phyloP scores from a whole-genome alignment of 2,797 vertebrate genomes.

The Protosalanx chinensis region DNA sequence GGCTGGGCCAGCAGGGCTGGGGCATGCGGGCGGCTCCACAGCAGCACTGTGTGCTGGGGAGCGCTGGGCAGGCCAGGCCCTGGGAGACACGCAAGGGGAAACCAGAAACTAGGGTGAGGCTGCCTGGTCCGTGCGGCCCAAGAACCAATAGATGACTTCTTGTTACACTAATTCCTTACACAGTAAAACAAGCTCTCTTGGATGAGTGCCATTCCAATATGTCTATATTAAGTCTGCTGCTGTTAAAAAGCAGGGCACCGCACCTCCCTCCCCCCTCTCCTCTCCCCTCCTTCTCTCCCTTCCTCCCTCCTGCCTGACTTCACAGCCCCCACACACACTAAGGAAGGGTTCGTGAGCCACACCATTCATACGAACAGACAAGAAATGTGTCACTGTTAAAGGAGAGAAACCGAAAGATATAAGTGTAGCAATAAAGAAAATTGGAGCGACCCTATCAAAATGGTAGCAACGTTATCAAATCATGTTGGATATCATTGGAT shows the following conservation, averaged over 20 bases:
- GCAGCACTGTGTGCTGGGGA: slow-evolving; percentile 72
- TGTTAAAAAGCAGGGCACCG: slow-evolving; percentile 62
- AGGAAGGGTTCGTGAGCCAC: no score
- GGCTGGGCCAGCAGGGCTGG: slow-evolving; percentile 78
- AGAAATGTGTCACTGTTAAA: no score
- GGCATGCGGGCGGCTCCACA: slow-evolving; percentile 75
- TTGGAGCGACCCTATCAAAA: no score
- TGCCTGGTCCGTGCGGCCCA: slow-evolving; percentile 77
- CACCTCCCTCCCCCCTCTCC: slow-evolving; percentile 24
- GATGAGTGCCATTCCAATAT: slow-evolving; percentile 85
- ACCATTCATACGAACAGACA: no score
- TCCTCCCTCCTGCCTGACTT: background rate
- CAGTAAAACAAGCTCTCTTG: slow-evolving; percentile 83
- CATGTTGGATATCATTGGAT: no score
- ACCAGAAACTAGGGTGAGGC: slow-evolving; percentile 80
- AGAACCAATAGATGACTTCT: slow-evolving; percentile 91
- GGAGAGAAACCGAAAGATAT: no score
- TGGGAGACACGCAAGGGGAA: slow-evolving; percentile 78
- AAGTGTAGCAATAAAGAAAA: no score
- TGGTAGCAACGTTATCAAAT: no score
- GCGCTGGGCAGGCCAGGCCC: slow-evolving; percentile 75
- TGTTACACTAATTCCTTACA: slow-evolving; percentile 87
- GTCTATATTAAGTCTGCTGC: slow-evolving; percentile 70
- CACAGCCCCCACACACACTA: no score
- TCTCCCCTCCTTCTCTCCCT: background rate